Conservation (phyloP, 1,140 invertebrate species). For the Bicyclus anynana region DNA sequence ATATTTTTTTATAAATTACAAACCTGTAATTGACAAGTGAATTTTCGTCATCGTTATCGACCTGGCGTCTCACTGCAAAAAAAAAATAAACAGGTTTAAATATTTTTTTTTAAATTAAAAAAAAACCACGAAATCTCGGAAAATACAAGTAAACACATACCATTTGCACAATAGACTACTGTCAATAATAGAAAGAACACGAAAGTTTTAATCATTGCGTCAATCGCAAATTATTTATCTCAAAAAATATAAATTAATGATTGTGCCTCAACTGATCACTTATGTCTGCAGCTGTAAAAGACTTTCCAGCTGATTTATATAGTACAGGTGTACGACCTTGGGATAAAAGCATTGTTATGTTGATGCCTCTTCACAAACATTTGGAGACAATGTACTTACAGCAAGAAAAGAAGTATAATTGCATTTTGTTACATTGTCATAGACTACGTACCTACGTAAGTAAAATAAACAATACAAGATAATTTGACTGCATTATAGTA, state of each 20-base stretch:
- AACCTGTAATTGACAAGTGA: not conserved
- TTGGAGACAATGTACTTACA: not conserved
- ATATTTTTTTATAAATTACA: not conserved
- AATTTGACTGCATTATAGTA: not conserved
- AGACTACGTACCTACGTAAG: too few relatives aligned
- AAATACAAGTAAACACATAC: slow-evolving; percentile 1
- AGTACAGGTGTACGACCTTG: slow-evolving; percentile 7
- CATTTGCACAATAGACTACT: slow-evolving; percentile 6
- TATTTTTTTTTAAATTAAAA: not conserved
- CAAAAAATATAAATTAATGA: not conserved
- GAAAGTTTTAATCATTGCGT: slow-evolving; percentile 1
- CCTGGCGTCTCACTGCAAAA: not conserved
- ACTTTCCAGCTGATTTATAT: slow-evolving; percentile 14
- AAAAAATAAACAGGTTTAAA: not conserved
- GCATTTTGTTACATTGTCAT: not conserved
- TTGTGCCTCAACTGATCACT: not conserved
- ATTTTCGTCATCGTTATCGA: not conserved
- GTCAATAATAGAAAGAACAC: slow-evolving; percentile 8
- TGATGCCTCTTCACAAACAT: not conserved
- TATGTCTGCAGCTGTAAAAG: slow-evolving; percentile 8
- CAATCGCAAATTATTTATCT: not conserved
- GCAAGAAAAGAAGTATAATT: not conserved
- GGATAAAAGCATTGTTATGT: slow-evolving; percentile 11
- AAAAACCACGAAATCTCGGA: not conserved
- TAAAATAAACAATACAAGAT: not conserved